phyloP scores from a whole-genome alignment of 2,888 invertebrate genomes.

The Hydriomena furcata region DNA sequence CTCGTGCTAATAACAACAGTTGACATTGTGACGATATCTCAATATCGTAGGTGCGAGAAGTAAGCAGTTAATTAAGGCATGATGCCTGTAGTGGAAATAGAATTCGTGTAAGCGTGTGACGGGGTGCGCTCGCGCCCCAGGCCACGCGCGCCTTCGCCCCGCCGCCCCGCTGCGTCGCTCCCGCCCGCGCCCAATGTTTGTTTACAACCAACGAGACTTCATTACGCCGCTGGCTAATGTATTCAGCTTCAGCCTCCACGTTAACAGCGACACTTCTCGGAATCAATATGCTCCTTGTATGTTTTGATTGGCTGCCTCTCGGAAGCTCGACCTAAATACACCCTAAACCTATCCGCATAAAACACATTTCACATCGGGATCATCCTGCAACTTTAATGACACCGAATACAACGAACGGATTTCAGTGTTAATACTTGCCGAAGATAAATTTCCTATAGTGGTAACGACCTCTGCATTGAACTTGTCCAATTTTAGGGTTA shows the following conservation, averaged over 20 bases:
- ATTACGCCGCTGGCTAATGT: constrained; percentile 83
- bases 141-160: constrained; percentile 52
- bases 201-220: constrained; percentile 83
- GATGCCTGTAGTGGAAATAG: constrained; percentile 82
- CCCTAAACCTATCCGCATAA: constrained; percentile 58
- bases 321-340: constrained; percentile 52
- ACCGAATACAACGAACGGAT: constrained; percentile 81
- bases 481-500: constrained; percentile 83
- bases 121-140: constrained; percentile 74
- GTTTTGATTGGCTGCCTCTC: constrained; percentile 79
- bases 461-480: constrained; percentile 82
- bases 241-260: constrained; percentile 84
- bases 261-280: constrained; percentile 84
- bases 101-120: constrained; percentile 74
- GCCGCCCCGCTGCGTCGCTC: constrained; percentile 59
- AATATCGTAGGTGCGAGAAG: constrained; percentile 81
- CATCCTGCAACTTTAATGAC: constrained; percentile 70
- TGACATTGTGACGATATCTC: constrained; percentile 78
- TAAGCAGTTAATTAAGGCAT: constrained; percentile 82
- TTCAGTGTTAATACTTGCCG: constrained; percentile 80
- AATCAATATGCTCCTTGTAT: constrained; percentile 84
- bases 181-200: constrained; percentile 68
- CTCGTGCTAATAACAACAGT: constrained; percentile 79
- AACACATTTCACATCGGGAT: constrained; percentile 59
- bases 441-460: constrained; percentile 81